Evolutionary conservation across 2,888 invertebrate species (phyloP).

Genomic region (Papilio gigon): DNA sequence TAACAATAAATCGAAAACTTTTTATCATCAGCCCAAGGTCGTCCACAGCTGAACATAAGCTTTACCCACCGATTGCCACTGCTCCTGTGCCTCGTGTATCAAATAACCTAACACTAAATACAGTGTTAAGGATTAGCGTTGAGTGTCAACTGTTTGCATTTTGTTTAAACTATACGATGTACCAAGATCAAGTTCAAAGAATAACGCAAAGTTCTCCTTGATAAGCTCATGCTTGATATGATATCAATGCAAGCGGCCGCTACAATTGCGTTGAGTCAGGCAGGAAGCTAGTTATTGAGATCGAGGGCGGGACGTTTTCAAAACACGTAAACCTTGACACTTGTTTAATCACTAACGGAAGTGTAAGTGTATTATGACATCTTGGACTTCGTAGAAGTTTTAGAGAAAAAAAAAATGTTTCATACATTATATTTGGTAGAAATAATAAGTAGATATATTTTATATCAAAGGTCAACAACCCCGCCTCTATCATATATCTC

Average conservation of each 20-base stretch:
- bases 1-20: too few relatives aligned
- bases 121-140: too few relatives aligned
- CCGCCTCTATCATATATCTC: not conserved
- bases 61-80: too few relatives aligned
- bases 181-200: not conserved
- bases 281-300: conserved; percentile 16
- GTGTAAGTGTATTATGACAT: not conserved
- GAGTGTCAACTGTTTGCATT: too few relatives aligned
- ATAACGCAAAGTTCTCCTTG: not conserved
- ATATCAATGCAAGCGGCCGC: not conserved
- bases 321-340: conserved; percentile 15
- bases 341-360: not conserved
- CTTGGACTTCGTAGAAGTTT: not conserved
- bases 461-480: conserved; percentile 20
- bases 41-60: too few relatives aligned
- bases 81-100: too few relatives aligned
- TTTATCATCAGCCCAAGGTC: too few relatives aligned
- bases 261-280: conserved; percentile 3
- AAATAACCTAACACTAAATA: too few relatives aligned
- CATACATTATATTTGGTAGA: not conserved
- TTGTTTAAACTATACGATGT: too few relatives aligned
- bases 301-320: conserved; percentile 10
- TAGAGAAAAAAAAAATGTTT: not conserved
- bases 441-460: too few relatives aligned
- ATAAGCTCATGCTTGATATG: not conserved